A percentile compares a stretch with the other conserved stretches of the same genome.
Evolutionary conservation across 2,888 invertebrate genomes (phyloP).

Genomic region (Sphinx pinastri): DNA sequence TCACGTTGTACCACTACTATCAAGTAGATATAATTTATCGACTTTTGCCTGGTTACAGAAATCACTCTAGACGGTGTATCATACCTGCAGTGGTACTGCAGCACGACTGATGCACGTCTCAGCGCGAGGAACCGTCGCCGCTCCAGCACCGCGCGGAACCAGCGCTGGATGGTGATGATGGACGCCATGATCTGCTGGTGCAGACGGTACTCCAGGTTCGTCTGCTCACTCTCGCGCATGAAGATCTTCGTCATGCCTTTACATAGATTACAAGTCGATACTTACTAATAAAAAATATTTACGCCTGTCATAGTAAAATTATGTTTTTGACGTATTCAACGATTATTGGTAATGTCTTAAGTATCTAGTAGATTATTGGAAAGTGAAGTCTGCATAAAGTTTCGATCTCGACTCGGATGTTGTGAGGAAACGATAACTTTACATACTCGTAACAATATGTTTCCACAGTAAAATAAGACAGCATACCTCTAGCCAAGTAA

Average conservation of each 20-base stretch:
- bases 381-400: too few species aligned
- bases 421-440: too few species aligned
- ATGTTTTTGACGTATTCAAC: too few species aligned
- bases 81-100: conserved; percentile 86
- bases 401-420: too few species aligned
- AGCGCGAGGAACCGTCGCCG: conserved; percentile 90
- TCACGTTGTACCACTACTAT: too few species aligned
- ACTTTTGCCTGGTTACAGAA: not conserved
- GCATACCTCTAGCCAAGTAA: too few species aligned
- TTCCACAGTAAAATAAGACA: too few species aligned
- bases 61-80: not conserved
- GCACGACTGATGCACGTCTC: conserved; percentile 88
- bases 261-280: not conserved
- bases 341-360: too few species aligned
- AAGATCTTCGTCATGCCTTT: conserved; percentile 94
- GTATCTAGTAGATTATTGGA: too few species aligned
- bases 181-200: conserved; percentile 97
- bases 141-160: conserved; percentile 93
- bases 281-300: too few species aligned
- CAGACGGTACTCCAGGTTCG: conserved; percentile 94
- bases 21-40: not conserved
- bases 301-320: too few species aligned
- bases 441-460: too few species aligned
- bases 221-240: conserved; percentile 96
- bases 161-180: conserved; percentile 95